Evolutionary conservation across 2,888 invertebrate genomes (phyloP).

Genomic region (Campoplex nolae): DNA sequence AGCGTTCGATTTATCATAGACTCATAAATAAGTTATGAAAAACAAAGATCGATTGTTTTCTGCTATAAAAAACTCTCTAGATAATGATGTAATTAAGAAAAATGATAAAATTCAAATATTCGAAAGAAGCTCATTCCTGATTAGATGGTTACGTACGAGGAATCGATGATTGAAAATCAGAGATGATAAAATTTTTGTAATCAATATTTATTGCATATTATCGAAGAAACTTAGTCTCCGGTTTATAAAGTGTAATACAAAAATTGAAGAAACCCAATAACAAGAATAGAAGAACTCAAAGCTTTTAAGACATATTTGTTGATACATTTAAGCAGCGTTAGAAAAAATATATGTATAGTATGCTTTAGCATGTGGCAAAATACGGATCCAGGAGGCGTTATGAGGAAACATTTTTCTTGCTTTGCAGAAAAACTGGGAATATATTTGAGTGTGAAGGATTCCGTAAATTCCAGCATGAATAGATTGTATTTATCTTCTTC

Average conservation of each 20-base stretch:
- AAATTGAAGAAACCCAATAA: conserved; percentile 17
- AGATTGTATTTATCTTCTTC: conserved; percentile 20
- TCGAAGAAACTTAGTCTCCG: conserved; percentile 47
- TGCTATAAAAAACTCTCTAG: neutral
- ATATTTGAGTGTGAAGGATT: conserved; percentile 16
- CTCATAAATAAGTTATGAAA: neutral
- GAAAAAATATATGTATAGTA: conserved; percentile 27
- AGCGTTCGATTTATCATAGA: neutral
- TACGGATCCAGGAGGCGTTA: conserved; percentile 32
- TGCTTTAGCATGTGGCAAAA: conserved; percentile 33
- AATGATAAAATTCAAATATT: neutral
- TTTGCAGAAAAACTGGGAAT: conserved; percentile 36
- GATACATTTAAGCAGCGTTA: conserved; percentile 32
- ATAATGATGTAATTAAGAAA: neutral
- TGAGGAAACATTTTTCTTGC: conserved; percentile 26
- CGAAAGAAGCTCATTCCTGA: neutral
- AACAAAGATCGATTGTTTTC: neutral
- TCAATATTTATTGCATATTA: conserved; percentile 62
- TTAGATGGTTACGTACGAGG: conserved; percentile 2
- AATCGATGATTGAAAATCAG: conserved; percentile 46
- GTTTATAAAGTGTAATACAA: conserved; percentile 48
- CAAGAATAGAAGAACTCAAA: conserved; percentile 17
- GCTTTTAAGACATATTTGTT: neutral
- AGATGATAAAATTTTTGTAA: conserved; percentile 42
- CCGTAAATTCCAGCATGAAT: conserved; percentile 29